phyloP scores from a whole-genome alignment of 2,113 vertebrate species.

The Eupsittula cactorum region DNA sequence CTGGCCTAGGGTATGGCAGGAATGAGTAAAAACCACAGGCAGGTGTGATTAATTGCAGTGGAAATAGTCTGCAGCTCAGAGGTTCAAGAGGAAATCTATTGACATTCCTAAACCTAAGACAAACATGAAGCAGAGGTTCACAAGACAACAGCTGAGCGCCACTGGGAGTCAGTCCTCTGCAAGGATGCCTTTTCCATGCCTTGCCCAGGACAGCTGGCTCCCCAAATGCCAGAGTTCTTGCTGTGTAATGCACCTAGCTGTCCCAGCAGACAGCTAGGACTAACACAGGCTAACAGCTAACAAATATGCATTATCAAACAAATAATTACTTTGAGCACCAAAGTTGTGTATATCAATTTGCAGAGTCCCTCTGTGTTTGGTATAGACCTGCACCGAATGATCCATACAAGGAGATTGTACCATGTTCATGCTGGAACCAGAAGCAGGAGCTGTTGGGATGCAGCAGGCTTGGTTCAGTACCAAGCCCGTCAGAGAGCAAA shows the following conservation, averaged over 20 bases:
- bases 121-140: fast-evolving
- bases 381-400: background rate
- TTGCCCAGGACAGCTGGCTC: background rate
- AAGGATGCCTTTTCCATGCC: background rate
- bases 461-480: fast-evolving
- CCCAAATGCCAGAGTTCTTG: background rate
- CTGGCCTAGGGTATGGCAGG: background rate
- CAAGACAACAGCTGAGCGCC: background rate
- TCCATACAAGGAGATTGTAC: fast-evolving
- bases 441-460: background rate
- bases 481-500: background rate
- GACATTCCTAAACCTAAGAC: background rate
- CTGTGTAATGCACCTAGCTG: background rate
- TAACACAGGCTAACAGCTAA: background rate
- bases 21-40: background rate
- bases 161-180: background rate
- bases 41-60: fast-evolving
- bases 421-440: fast-evolving
- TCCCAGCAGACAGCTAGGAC: background rate
- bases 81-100: background rate
- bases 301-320: background rate
- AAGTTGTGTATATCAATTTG: background rate
- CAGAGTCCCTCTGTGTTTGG: background rate
- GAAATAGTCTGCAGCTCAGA: background rate
- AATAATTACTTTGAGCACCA: background rate